Base-by-base conservation (phyloP, 2,888 invertebrate genomes). In the Andrena camellia region DNA sequence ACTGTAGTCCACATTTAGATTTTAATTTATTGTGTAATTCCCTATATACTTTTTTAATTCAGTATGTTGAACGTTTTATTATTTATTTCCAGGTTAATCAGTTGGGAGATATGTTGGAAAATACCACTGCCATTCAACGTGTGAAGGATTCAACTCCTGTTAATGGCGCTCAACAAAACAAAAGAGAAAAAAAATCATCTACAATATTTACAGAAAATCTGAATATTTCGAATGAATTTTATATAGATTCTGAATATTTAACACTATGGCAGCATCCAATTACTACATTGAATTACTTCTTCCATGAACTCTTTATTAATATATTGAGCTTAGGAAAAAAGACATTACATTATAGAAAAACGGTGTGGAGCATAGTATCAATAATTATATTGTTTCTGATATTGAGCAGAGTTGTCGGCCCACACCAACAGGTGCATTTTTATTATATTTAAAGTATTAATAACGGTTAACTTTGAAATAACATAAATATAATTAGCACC, bases 241-340 rank as follows among this genome's bases (percentile, higher is more conserved):
- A 87, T 66, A 86, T 93, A 85, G 93, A 94, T 84, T 82, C 92
- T 31, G 94, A 94, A 73, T 89, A 90, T 76, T 89, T 94, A 71
- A 93, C 94, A 23, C 80, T 94, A 59, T 94, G 93, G 93, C 90
- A 92, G 70, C 93, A 93, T 91, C 94, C 94, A 78, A 87, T 94
- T 52, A 92, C 89, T 60, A 94, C 94, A 31, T 86, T 94, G 64
- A 92, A 92, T 86, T 94, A 93, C 88, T 94, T 94, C 89, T 77
- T 93, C 86, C 91, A 89, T 76, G 94, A 94, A 92, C 88, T 94
- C 86, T 89, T 93, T 73, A 92, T 92, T 81, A 89, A 93, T 87
- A 86, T 92, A 88, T 83, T 90, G 75, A 92, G 90, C 88, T 87
- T 94, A 90, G 91, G 90, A 78, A 90, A 88, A 83, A 93, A 93